Evolutionary conservation across 2,888 invertebrate genomes (phyloP), one percentile per base, ranked within the genome.

Genomic region (Willowsia nigromaculata): DNA sequence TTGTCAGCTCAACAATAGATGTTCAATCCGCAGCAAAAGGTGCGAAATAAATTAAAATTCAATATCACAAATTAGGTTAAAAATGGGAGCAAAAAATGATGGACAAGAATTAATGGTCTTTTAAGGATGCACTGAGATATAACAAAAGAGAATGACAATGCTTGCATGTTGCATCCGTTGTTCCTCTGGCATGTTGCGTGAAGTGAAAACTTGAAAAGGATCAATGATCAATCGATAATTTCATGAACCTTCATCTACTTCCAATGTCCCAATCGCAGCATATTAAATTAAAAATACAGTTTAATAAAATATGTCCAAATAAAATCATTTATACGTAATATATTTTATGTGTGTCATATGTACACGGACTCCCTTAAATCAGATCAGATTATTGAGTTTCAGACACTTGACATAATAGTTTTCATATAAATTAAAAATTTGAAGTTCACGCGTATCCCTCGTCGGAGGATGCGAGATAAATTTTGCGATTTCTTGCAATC

Each of bases 41-140:
- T 78, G 78, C 53, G 9, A 53, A 71, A 40, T 25, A 50, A 53
- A 53, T 50, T 47, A 53, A 53, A 30, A 50, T 22, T 33, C n/a
- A 13, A 27, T 47, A 53, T 53, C 30, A 53, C 50, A 78, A 78
- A 78, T 53, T 53, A 30, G 78, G 33, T 27, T 78, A 15, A 78
- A 78, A 78, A 78, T 53, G 53, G 27, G 78, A 78, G 50, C 78
- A 53, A 78, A 78, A 76, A 78, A 78, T 53, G 25, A 65, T n/a
- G 71, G 71, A 71, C n/a, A 37, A 71, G 6, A 18, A 40, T n/a
- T n/a, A 71, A 65, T 3, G 4, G 27, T 65, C 30, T 13, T 33
- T 13, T 65, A 30, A 30, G 15, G 13, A 65, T 33, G 65, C 33
- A 30, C 33, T 22, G 6, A 22, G 22, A 22, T 53, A 3, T 3